Evolutionary conservation across 2,113 vertebrate genomes (phyloP), one percentile per base, ranked within the genome.

Genomic region (Acrocephalus arundinaceus): DNA sequence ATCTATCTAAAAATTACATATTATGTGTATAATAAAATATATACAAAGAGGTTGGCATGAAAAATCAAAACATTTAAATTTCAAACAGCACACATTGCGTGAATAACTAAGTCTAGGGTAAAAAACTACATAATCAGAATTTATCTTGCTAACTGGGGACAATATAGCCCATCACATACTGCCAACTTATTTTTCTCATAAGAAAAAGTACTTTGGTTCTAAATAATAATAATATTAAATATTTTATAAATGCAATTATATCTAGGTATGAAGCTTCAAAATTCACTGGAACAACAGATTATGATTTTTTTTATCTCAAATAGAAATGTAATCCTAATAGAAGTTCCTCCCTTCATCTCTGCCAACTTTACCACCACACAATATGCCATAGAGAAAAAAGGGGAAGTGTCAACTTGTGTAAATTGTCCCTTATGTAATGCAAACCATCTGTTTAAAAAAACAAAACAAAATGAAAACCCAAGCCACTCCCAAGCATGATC

Each of bases 361-460:
- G 95, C 95, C 95, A 97, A 95, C 90, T 96, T 93, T 94, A 96
- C 90, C 90, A 95, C 57, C 92, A 84, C 92, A 92, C 93, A 96
- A 96, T 96, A 96, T 96, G 96, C 92, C 94, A 87, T 52, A 96
- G 85, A 96, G 94, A 97, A 96, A 95, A 94, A 90, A 97, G 95
- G 93, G 94, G 79, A 96, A 96, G 96, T 95, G 95, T 97, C 95
- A 96, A 96, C 78, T 96, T 86, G 94, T 96, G 92, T 96, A 96
- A 96, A 97, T 93, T 95, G 91, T 95, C 94, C 93, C 94, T 97
- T 96, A 96, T 95, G 92, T 91, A 97, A 96, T 94, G 67, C 85
- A 96, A 96, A 95, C 96, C 96, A 97, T 95, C 96, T 96, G 95
- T 94, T 96, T 77, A 68, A 96, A 95, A 76, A 94, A 96, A 89